These are phyloP conservation scores for Hippasteria phrygiana DNA, from an alignment of 53 echinoderm and acorn worm species.

Conservation along the genomic window DNA sequence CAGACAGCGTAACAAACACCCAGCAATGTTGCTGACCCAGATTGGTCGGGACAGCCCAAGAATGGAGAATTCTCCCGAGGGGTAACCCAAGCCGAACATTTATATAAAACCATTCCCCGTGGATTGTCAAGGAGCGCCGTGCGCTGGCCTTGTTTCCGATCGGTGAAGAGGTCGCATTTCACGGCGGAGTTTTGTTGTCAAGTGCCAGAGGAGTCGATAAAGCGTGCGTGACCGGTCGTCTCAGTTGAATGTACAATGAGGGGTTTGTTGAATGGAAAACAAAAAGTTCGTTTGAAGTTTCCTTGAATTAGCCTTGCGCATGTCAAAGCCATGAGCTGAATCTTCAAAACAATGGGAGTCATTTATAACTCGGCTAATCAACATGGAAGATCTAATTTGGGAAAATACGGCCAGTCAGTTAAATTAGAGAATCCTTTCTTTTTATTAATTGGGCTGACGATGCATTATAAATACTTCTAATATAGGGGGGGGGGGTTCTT, in stretches of 20 bases:
- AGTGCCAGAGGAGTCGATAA: background rate
- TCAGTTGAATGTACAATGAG: background rate
- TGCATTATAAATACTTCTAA: no score
- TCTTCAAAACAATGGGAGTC: background rate
- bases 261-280: background rate
- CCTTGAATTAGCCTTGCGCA: background rate
- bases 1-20: conserved; percentile 45
- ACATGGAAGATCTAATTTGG: background rate
- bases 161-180: conserved; percentile 37
- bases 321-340: background rate
- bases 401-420: no score
- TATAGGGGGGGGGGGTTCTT: no score
- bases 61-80: conserved; percentile 14
- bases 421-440: background rate
- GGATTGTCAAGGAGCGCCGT: conserved; percentile 10
- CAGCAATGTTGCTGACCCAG: conserved; percentile 54
- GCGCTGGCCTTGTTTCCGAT: conserved; percentile 36
- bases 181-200: conserved; percentile 24
- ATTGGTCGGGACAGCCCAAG: background rate
- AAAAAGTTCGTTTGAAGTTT: conserved; percentile 22
- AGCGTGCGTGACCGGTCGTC: conserved; percentile 2
- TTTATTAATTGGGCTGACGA: background rate
- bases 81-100: conserved; percentile 44
- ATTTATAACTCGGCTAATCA: background rate
- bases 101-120: conserved; percentile 37